Base-by-base conservation (phyloP, 2,888 invertebrate species). In the Luffia ferchaultella region DNA sequence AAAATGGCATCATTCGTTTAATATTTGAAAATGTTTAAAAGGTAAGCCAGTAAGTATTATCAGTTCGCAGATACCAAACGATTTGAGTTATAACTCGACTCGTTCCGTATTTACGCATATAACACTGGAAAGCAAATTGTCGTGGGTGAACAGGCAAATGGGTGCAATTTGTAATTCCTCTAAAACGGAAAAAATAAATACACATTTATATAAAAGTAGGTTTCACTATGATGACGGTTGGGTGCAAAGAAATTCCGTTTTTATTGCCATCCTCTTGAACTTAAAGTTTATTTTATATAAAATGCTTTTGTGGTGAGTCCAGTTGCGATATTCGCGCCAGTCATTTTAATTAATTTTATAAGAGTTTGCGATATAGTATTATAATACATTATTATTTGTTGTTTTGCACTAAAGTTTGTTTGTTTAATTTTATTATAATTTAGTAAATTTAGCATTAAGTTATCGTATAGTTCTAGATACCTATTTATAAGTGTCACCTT, bases 301-400 rank as follows among this genome's bases (percentile, higher is more conserved):
- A 50, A 76, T 73, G 82, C 82, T 83, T 80, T 77, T 78, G 79
- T 79, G 78, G 76, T 79, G 80, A 77, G 79, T 80, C 69, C 30
- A 30, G 3, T 72, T 71, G 77, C 78, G 72, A 71, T 65, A 1
- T 63, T 62, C 73, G 76, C 78, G 67, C 66, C 73, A 76, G 75
- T 79, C 76, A 73, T 59, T 65, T 63, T 66, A 62, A 3, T 30
- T 30, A n/a, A n/a, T n/a, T n/a, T n/a, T n/a, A n/a, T n/a, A 30
- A 30, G 30, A 30, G 30, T 30, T 30, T 63, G 65, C 73, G 67
- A 70, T 70, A 68, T 66, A 59, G 58, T 30, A 30, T 30, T 30
- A 7, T 30, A 30, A 30, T 30, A 30, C 12, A 30, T 64, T 70
- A 71, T 67, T 68, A 61, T 63, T 59, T 65, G 64, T 67, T 63